A percentile compares a stretch with the other conserved stretches of the same genome.
phyloP scores from a whole-genome alignment of 2,888 invertebrate genomes.

The Willowsia nigromaculata region DNA sequence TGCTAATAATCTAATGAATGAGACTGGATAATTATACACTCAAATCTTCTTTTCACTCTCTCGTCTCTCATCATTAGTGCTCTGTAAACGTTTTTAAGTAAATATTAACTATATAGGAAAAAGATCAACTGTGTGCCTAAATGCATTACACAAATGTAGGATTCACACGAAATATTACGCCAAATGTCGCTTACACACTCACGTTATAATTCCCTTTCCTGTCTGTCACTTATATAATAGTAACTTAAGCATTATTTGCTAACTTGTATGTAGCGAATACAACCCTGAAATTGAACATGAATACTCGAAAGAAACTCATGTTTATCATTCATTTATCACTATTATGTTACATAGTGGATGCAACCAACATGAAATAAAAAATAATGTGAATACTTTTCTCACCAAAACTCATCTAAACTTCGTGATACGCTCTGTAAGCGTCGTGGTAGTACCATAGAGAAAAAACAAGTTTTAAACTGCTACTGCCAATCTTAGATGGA shows the following conservation, averaged over 20 bases:
- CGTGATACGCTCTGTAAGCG: not conserved
- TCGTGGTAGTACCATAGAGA: not conserved
- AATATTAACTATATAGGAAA: not conserved
- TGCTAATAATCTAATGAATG: not conserved
- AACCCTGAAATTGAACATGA: not conserved
- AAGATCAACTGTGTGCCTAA: not conserved
- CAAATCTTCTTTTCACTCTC: not conserved
- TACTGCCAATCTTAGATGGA: not conserved
- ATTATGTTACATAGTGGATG: not conserved
- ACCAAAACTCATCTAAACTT: not conserved
- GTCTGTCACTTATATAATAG: not conserved
- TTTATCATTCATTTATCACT: conserved; percentile 37
- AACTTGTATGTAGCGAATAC: not conserved
- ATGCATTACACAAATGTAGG: not conserved
- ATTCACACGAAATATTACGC: not conserved
- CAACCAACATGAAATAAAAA: not conserved
- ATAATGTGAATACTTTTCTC: conserved; percentile 6
- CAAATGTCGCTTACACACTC: not conserved
- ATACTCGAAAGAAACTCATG: not conserved
- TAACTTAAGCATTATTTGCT: too few relatives aligned
- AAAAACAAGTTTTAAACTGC: not conserved
- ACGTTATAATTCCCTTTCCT: not conserved
- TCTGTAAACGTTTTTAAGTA: not conserved
- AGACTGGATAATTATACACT: not conserved
- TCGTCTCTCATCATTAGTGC: not conserved